Evolutionary conservation across 2,888 invertebrate genomes (phyloP).

Genomic region (Drosophila greeni): DNA sequence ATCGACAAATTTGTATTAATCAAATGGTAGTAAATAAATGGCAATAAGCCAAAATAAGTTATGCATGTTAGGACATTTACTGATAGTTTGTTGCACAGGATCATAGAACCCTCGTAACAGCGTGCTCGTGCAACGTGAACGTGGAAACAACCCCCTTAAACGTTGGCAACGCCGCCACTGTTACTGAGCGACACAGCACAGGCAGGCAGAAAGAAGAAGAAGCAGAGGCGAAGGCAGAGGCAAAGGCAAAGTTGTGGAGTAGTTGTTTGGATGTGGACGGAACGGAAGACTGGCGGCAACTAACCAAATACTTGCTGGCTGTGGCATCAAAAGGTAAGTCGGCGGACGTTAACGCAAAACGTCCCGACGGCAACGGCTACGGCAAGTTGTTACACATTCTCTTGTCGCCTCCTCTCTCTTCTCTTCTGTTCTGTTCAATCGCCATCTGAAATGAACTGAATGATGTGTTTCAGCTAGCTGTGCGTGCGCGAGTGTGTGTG

Average conservation of each 20-base stretch:
- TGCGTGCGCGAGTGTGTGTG: conserved; percentile 27
- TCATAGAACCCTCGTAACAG: no score
- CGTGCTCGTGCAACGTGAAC: conserved; percentile 16
- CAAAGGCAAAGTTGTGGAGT: conserved; percentile 36
- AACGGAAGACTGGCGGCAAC: conserved; percentile 71
- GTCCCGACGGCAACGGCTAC: conserved; percentile 17
- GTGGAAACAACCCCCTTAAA: conserved; percentile 6
- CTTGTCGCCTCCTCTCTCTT: conserved; percentile 16
- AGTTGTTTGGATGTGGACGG: conserved; percentile 68
- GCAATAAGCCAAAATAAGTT: neutral
- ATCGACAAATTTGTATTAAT: neutral
- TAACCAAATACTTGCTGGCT: conserved; percentile 50
- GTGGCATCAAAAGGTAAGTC: conserved; percentile 35
- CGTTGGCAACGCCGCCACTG: conserved; percentile 21
- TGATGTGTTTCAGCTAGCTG: conserved; percentile 27
- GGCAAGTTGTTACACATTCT: conserved; percentile 17
- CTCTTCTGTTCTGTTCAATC: conserved; percentile 16
- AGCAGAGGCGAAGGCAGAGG: conserved; percentile 28
- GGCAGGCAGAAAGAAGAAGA: conserved; percentile 15
- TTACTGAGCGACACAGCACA: conserved; percentile 19
- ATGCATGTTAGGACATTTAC: neutral
- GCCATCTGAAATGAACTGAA: conserved; percentile 30
- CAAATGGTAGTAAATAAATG: neutral
- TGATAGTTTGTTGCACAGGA: neutral
- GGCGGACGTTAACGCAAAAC: conserved; percentile 14